Evolutionary conservation across 2,113 vertebrate genomes (phyloP).

Genomic region (Climacteris rufus): DNA sequence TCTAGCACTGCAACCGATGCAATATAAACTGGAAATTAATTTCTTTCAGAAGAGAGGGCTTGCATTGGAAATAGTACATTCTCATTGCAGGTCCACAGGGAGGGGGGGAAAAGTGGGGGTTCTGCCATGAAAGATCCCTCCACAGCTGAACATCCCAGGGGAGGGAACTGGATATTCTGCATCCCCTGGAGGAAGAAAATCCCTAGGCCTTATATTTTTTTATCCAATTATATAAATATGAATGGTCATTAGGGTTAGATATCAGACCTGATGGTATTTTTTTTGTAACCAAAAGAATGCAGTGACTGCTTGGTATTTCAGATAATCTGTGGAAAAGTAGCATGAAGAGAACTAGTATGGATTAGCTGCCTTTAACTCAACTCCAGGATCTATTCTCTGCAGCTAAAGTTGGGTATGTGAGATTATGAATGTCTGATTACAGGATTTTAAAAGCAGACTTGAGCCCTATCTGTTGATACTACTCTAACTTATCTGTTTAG

Average conservation of each 20-base stretch:
- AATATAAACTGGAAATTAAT: background rate
- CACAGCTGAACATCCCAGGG: background rate
- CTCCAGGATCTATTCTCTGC: background rate
- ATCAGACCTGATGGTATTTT: accelerated
- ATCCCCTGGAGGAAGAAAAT: background rate
- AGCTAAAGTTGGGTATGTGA: background rate
- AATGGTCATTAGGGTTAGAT: background rate
- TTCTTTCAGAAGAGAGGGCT: background rate
- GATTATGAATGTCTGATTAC: background rate
- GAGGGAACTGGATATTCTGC: background rate
- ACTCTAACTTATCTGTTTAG: background rate
- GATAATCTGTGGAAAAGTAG: background rate
- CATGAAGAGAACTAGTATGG: background rate
- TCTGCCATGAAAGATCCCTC: background rate
- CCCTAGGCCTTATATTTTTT: background rate
- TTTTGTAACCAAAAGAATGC: background rate
- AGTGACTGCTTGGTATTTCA: background rate
- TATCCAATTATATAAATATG: background rate
- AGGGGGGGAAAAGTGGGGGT: background rate
- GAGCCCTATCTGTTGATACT: background rate
- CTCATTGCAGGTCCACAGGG: background rate
- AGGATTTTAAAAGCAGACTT: background rate
- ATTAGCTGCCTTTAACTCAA: background rate
- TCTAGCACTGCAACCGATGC: background rate
- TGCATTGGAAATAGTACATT: background rate